Base-by-base conservation (phyloP, 2,888 invertebrate genomes). In the Ectropis crepuscularia region DNA sequence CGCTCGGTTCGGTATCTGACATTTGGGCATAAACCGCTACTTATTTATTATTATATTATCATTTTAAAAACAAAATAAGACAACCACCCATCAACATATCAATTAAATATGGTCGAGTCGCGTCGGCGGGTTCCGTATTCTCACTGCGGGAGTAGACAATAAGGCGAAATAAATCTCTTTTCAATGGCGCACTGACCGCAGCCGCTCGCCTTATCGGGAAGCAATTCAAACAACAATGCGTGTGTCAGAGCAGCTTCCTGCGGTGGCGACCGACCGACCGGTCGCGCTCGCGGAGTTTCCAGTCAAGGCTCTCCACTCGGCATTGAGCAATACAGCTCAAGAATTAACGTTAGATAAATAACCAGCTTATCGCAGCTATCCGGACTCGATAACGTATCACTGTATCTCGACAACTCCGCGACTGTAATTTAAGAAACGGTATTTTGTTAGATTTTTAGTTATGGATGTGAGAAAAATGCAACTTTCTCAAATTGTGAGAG, bases 341-440 rank as follows among this genome's bases (percentile, higher is more conserved):
- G 41, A 42, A 51, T 51, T 51, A 51, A 58, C n/a, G 47, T 51
- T 46, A 45, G 39, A 57, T 48, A 57, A 50, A 57, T 49, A 49
- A 50, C 36, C 43, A 12, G 47, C 47, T 57, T 50, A 42, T 45
- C 47, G 9, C 37, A 9, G 8, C 65, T 58, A 69, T 63, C 61
- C 53, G 59, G 45, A 12, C 47, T 63, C 55, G 78, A 77, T 77
- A 78, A 50, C 61, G 57, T 78, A 77, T 78, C 76, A 39, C 61
- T 69, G 60, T 75, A 76, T 76, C 74, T 60, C 53, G 60, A 54
- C 16, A 48, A 54, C 57, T 53, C 57, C 36, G 41, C 28, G 11
- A 43, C 11, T 37, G 6, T 39, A 49, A 53, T 42, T 39, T 42
- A 47, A 9, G 47, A 39, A 0, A 57, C 42, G n/a, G 11, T 6